A percentile compares a stretch with the other conserved stretches of the same genome.
phyloP scores from a whole-genome alignment of 2,888 invertebrate genomes.

The Bruchidius siliquastri region DNA sequence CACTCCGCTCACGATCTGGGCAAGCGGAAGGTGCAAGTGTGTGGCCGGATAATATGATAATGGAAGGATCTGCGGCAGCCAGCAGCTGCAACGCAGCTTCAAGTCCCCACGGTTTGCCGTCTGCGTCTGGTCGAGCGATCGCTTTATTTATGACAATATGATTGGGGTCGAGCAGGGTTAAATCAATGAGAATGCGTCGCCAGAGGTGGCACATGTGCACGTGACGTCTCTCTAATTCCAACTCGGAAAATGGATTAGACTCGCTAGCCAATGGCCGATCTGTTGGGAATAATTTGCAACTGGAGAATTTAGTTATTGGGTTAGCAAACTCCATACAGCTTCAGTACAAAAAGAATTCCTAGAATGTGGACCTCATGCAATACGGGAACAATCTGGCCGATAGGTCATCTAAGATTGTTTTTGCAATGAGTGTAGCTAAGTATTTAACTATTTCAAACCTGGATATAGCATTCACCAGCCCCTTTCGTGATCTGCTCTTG shows the following conservation, averaged over 20 bases:
- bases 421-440: no score
- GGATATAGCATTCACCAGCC: no score
- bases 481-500: no score
- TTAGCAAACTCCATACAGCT: not conserved
- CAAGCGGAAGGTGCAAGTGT: not conserved
- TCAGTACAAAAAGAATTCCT: no score
- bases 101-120: not conserved
- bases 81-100: not conserved
- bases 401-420: no score
- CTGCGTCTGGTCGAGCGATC: constrained; percentile 21
- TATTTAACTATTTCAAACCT: no score
- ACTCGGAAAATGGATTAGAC: not conserved
- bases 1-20: not conserved
- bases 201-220: not conserved
- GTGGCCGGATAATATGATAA: not conserved
- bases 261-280: not conserved
- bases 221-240: not conserved
- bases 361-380: no score
- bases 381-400: no score
- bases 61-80: not conserved
- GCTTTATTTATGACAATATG: constrained; percentile 32
- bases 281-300: not conserved
- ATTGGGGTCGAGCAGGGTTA: constrained; percentile 34
- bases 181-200: constrained; percentile 31
- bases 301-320: not conserved